Evolutionary conservation across 2,888 invertebrate species (phyloP).

Genomic region (Lasioglossum marginatum): DNA sequence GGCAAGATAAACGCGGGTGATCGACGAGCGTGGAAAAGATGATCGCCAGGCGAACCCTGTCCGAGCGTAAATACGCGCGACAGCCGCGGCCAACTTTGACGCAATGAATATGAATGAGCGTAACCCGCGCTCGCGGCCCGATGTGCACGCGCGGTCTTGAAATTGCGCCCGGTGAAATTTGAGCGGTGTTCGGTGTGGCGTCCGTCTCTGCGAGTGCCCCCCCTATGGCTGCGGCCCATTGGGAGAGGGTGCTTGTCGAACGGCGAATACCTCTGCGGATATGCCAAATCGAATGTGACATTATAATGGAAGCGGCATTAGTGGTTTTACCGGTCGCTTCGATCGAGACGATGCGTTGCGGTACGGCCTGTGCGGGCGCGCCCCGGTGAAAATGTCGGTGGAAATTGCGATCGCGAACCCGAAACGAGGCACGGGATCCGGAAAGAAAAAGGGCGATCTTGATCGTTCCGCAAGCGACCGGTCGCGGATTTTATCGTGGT

Average conservation of each 20-base stretch:
- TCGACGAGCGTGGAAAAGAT: conserved; percentile 14
- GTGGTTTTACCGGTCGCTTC: conserved; percentile 74
- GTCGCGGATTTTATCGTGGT: conserved; percentile 2
- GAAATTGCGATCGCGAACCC: conserved; percentile 42
- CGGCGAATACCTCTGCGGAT: conserved; percentile 62
- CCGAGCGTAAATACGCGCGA: conserved; percentile 62
- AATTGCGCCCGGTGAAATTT: conserved; percentile 72
- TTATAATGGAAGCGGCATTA: conserved; percentile 81
- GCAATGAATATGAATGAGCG: conserved; percentile 77
- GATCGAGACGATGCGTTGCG: conserved; percentile 60
- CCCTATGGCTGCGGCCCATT: conserved; percentile 35
- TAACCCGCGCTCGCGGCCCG: conserved; percentile 21
- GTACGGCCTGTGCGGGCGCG: conserved; percentile 22
- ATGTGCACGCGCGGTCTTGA: conserved; percentile 52
- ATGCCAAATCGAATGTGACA: conserved; percentile 81
- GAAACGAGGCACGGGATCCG: not conserved
- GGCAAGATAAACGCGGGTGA: not conserved
- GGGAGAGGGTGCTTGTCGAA: conserved; percentile 54
- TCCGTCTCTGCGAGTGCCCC: conserved; percentile 19
- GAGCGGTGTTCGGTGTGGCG: conserved; percentile 48
- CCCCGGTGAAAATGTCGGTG: conserved; percentile 67
- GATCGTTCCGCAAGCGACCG: conserved; percentile 4
- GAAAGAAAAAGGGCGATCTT: conserved; percentile 3
- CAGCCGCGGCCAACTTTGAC: conserved; percentile 65
- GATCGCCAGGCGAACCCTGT: conserved; percentile 12